Percentiles rank a stretch among this genome's conserved stretches.
Evolutionary conservation across 2,888 invertebrate species (phyloP).

Genomic region (Callimorpha dominula): DNA sequence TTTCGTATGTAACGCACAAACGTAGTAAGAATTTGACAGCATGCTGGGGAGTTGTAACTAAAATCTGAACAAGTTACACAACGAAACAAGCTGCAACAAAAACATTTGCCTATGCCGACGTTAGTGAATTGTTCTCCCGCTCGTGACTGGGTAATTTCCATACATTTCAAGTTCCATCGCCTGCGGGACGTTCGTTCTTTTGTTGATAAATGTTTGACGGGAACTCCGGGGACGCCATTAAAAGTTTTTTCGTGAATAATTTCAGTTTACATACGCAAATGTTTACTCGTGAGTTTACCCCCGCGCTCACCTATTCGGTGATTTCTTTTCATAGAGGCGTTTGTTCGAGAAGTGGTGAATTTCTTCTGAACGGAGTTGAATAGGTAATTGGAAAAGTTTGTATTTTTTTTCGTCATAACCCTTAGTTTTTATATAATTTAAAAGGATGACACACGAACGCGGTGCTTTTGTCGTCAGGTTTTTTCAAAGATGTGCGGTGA

Average conservation of each 20-base stretch:
- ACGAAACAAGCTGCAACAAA: slow-evolving; percentile 85
- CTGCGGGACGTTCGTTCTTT: slow-evolving; percentile 87
- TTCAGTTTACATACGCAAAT: slow-evolving; percentile 87
- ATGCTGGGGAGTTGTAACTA: slow-evolving; percentile 67
- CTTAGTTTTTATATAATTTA: slow-evolving; percentile 60
- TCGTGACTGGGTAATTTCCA: slow-evolving; percentile 87
- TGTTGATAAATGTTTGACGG: slow-evolving; percentile 87
- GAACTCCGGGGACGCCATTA: slow-evolving; percentile 87
- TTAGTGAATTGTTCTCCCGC: slow-evolving; percentile 86
- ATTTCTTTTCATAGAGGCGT: slow-evolving; percentile 84
- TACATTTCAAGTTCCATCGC: slow-evolving; percentile 87
- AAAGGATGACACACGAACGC: slow-evolving; percentile 39
- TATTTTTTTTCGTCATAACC: slow-evolving; percentile 69
- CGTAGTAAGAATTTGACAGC: slow-evolving; percentile 49
- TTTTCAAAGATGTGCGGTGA: slow-evolving; percentile 24
- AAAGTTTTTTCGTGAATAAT: slow-evolving; percentile 87
- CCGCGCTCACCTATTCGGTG: slow-evolving; percentile 84
- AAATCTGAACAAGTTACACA: slow-evolving; percentile 75
- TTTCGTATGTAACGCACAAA: slow-evolving; percentile 37
- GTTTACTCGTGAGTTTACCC: slow-evolving; percentile 85
- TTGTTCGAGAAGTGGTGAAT: slow-evolving; percentile 78
- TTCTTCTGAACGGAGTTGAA: slow-evolving; percentile 76
- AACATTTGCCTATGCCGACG: slow-evolving; percentile 85
- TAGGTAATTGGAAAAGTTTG: slow-evolving; percentile 83
- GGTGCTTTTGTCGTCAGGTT: slow-evolving; percentile 30